phyloP scores from a whole-genome alignment of 2,113 vertebrate genomes.

The Cochlearius cochlearius region DNA sequence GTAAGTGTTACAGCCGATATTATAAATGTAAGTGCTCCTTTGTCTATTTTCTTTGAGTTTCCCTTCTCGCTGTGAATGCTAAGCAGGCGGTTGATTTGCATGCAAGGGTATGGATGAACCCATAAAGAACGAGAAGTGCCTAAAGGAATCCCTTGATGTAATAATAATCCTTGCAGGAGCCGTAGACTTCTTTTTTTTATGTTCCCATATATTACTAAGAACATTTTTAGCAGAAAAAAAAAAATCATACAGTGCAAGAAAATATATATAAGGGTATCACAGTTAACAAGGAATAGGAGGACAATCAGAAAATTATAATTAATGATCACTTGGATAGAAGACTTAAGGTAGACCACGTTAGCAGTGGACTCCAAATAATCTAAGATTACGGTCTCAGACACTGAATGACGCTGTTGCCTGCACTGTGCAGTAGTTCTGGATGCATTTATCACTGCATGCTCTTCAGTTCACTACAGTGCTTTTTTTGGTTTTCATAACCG shows the following conservation, averaged over 20 bases:
- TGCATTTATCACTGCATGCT: not conserved
- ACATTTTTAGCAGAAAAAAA: conserved; percentile 35
- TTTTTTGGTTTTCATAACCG: not conserved
- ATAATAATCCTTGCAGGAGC: conserved; percentile 59
- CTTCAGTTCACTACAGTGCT: not conserved
- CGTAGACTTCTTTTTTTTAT: not conserved
- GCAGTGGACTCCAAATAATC: not conserved
- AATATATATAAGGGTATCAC: not conserved
- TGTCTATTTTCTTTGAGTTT: conserved; percentile 28
- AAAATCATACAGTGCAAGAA: conserved; percentile 7
- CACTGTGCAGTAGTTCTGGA: not conserved
- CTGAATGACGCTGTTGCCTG: not conserved
- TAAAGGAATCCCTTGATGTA: conserved; percentile 60
- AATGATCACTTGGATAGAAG: not conserved
- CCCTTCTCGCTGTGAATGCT: conserved; percentile 6
- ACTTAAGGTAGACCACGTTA: not conserved
- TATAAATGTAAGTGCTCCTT: conserved; percentile 27
- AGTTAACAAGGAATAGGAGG: not conserved
- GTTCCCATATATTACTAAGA: conserved; percentile 40
- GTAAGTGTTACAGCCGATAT: not conserved
- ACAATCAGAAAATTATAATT: not conserved
- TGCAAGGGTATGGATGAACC: conserved; percentile 30
- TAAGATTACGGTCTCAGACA: not conserved
- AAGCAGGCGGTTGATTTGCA: conserved; percentile 44
- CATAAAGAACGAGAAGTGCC: conserved; percentile 41